phyloP scores from a whole-genome alignment of 1,140 invertebrate species.

The Metopolophium dirhodum region DNA sequence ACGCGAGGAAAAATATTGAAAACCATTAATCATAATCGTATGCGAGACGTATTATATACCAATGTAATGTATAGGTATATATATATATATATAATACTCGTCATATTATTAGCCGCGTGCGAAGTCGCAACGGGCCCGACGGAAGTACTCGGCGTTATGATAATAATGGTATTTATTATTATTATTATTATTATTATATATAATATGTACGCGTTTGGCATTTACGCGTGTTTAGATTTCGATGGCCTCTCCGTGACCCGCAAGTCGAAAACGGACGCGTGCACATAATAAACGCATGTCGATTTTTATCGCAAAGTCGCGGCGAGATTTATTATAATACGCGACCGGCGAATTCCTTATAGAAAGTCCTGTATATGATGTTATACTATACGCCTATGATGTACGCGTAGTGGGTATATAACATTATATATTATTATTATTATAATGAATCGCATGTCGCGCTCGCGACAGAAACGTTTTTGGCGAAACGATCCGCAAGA shows the following conservation, averaged over 20 bases:
- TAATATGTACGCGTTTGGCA: neutral
- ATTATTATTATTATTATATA: neutral
- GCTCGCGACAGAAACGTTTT: neutral
- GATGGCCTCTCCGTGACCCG: constrained; percentile 3
- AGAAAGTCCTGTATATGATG: neutral
- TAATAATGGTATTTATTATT: neutral
- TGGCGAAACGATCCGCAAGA: neutral
- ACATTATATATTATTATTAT: neutral
- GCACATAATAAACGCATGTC: neutral
- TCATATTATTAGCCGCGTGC: neutral
- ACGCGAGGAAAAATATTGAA: neutral
- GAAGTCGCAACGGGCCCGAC: neutral
- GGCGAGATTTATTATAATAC: constrained; percentile 14
- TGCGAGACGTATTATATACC: neutral
- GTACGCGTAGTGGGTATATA: neutral
- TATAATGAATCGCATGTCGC: neutral
- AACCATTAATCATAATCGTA: neutral
- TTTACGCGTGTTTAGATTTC: constrained; percentile 23
- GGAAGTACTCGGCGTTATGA: neutral
- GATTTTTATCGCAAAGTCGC: neutral
- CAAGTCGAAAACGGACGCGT: constrained; percentile 19
- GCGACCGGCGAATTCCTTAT: neutral
- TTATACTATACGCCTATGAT: neutral
- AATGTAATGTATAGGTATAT: too few relatives aligned
- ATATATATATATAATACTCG: neutral